Base-by-base conservation (phyloP, 2,888 invertebrate species). In the Phanerotoma sp. region DNA sequence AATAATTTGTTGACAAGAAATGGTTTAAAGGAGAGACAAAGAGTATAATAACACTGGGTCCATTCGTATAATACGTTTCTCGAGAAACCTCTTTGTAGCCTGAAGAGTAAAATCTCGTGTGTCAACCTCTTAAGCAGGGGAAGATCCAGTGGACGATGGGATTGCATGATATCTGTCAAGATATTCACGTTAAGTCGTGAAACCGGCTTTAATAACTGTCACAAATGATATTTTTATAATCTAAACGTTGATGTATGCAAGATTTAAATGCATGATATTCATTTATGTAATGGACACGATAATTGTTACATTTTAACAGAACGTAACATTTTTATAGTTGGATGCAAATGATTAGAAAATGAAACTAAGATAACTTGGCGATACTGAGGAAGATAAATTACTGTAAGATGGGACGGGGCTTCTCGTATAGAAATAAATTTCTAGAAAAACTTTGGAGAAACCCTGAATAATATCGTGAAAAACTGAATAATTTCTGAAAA, bases 191-290 rank as follows among this genome's bases (percentile, higher is more conserved):
- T 38, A 38, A 38, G 18, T 38, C 20, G 38, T 18, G 38, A 20
- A 38, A 38, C 38, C 18, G 38, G 38, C 38, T 38, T 38, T 38
- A 38, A 38, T 18, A 38, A 38, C 16, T 38, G 38, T 38, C 38
- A 51, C 6, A 18, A 30, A 30, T 16, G 18, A 38, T 45, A 30
- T 45, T 45, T 45, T 45, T 30, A 13, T 45, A 16, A 25, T 45
- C 18, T 28, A 10, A 28, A 10, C 15, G 48, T 55, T 35, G 38
- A 38, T 5, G 20, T 11, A 18, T 38, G 18, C 18, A 35, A 13
- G 11, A 38, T 38, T 7, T 38, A 38, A 38, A 38, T 38, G 20
- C 11, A 18, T 11, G 18, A 18, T 20, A 38, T 11, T 10, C 7
- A 11, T 38, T 16, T 38, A 3, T 20, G 9, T 20, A 18, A 38